Base-by-base conservation (phyloP, 37 sponge, comb jelly and placozoan species). In the Halichondria panicea region DNA sequence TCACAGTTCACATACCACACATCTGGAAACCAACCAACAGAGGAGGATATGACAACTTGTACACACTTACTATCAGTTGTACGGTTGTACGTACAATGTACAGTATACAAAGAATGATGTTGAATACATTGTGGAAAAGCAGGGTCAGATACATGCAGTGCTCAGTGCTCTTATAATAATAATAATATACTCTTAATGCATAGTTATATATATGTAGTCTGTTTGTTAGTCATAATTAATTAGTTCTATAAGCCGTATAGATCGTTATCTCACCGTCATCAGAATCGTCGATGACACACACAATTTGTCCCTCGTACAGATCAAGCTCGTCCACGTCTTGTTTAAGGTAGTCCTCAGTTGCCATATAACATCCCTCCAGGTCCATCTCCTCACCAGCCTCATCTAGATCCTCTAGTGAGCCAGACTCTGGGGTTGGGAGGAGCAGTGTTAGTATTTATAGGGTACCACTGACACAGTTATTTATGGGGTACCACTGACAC, bases 1-100 rank as follows among this genome's bases (percentile, higher is more conserved):
- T 79, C 80, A 32, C 42, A 55, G 30, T 46, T 72, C 59, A 85
- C 86, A 72, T 85, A 85, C 79, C 78, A 85, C 64, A 43, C 55
- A 53, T 78, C 86, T 85, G 56, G 8, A 63, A 15, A 37, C 4
- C n/a, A n/a, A 53, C 31, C 3, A 9, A 4, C n/a, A 55, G 3
- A 4, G 40, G 12, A 22, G 13, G 32, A 0, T 9, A 5, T 33
- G 39, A 38, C 4, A 1, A 30, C 8, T 2, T 72, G 24, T 52
- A n/a, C n/a, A 35, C n/a, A n/a, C n/a, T 21, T 7, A 7, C 7
- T 7, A 8, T 28, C 25, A 8, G 6, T 28, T 58, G 22, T 8
- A 15, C 25, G 59, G n/a, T 18, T 18, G 15, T 48, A 48, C 15
- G 52, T 48, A n/a, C n/a, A n/a, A n/a, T 58, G 59, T 18, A 22